These are phyloP conservation scores for Falcunculus frontatus DNA, from an alignment of 2,113 vertebrate species.

Conservation along the genomic window DNA sequence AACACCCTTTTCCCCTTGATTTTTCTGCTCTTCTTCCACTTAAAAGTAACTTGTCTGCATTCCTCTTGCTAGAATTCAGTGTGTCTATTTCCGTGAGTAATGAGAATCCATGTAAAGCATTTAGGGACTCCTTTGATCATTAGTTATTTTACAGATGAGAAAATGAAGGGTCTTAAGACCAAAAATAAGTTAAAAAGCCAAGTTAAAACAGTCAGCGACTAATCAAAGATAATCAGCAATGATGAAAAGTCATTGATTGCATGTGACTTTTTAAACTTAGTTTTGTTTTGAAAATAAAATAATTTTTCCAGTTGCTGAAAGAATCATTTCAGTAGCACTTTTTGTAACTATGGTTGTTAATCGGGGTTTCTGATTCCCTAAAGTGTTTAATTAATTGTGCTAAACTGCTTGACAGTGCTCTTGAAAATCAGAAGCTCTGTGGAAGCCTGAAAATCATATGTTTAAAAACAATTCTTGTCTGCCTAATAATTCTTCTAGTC, in stretches of 20 bases:
- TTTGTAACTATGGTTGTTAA: neutral
- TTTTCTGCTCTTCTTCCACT: neutral
- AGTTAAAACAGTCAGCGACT: neutral
- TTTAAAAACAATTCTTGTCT: neutral
- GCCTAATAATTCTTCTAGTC: neutral
- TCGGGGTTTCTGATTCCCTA: neutral
- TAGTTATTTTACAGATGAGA: neutral
- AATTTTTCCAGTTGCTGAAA: neutral
- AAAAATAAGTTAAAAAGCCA: neutral
- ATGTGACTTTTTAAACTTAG: neutral
- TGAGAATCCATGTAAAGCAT: neutral
- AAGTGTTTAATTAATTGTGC: neutral
- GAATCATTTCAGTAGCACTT: neutral
- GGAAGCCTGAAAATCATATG: neutral
- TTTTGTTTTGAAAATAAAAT: neutral
- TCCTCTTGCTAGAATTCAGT: neutral
- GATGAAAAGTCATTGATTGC: neutral
- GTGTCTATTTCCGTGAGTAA: neutral
- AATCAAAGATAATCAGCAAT: neutral
- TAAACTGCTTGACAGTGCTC: neutral
- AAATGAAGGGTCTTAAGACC: neutral
- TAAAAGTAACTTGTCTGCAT: neutral
- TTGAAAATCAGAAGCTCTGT: neutral
- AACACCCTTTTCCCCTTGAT: neutral
- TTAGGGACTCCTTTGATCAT: neutral